Base-by-base conservation (phyloP, 2,797 vertebrate genomes). In the Ceryle rudis region DNA sequence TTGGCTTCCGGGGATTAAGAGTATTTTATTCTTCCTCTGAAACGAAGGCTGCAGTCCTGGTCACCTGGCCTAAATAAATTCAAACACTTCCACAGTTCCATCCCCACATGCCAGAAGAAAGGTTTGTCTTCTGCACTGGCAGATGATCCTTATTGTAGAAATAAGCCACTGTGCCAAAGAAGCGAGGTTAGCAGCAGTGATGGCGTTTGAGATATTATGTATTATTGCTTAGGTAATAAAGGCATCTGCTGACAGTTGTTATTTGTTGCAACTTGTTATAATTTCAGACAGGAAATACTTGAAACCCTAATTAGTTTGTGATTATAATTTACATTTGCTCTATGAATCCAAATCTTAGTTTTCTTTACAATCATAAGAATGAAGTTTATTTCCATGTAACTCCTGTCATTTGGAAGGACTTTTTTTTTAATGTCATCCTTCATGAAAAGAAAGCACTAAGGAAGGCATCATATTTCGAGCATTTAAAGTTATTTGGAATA, bases 1-100 rank as follows among this genome's bases (percentile, higher is more conserved):
- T 25, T 80, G 57, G 73, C 90, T 96, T 96, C 82, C 80, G 73
- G 87, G 80, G 55, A 86, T 93, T 96, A 84, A 52, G 90, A 89
- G 47, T 93, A 70, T 88, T 91, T 93, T 81, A 83, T 89, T 94
- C 77, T 95, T 86, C 54, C 69, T 86, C 69, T 95, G 37, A 90
- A 93, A 91, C 54, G 2, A 90, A 84, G 46, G 58, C 51, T 90
- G 28, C 74, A 81, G 16, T 89, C 51, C 35, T 1, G 7, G 42
- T 96, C 90, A 94, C 80, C 73, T 95, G 90, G 62, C 73, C 69
- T 93, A 86, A 79, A 92, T 81, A 90, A 93, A 94, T 86, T 86
- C n/a, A 79, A 42, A 44, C 44, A 11, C 42, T 91, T 88, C 29
- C 42, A 37, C 73, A 3, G 4, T 88, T 86, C 25, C 13, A 10